Evolutionary conservation across 1,140 invertebrate genomes (phyloP).

Genomic region (Temnothorax longispinosus): DNA sequence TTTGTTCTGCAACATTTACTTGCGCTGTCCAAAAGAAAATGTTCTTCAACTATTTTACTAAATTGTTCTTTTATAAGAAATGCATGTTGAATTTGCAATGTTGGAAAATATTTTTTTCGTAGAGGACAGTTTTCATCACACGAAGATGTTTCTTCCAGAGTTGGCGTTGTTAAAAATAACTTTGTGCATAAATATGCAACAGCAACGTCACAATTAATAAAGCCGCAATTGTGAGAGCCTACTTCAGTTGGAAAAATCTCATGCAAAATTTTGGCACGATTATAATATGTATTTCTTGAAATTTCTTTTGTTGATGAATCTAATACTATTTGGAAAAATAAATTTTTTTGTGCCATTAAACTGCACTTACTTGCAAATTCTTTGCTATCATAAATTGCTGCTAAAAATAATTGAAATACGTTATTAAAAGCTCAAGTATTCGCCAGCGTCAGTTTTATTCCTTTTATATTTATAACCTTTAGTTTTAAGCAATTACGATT

Average conservation of each 20-base stretch:
- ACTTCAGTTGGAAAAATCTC: not conserved
- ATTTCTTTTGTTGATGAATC: not conserved
- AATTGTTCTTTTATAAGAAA: not conserved
- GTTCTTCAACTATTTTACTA: not conserved
- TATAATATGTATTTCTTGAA: constrained; percentile 12
- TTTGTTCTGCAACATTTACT: not conserved
- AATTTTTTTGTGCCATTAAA: not conserved
- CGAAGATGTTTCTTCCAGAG: not conserved
- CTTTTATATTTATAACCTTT: too few species aligned
- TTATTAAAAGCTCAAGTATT: not conserved
- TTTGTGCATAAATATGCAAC: constrained; percentile 18
- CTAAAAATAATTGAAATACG: constrained; percentile 18
- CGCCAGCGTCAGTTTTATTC: too few species aligned
- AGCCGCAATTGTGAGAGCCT: not conserved
- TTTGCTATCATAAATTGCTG: not conserved
- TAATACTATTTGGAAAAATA: constrained; percentile 11
- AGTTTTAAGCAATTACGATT: too few species aligned
- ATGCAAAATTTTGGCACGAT: constrained; percentile 21
- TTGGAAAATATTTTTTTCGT: constrained; percentile 9
- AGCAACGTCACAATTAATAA: constrained; percentile 22
- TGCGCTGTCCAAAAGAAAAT: not conserved
- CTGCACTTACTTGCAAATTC: not conserved
- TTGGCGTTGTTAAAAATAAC: constrained; percentile 23
- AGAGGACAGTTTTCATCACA: not conserved
- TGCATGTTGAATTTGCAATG: constrained; percentile 14